Conservation (phyloP, 2,113 vertebrate genomes). For the Cepphus grylle region DNA sequence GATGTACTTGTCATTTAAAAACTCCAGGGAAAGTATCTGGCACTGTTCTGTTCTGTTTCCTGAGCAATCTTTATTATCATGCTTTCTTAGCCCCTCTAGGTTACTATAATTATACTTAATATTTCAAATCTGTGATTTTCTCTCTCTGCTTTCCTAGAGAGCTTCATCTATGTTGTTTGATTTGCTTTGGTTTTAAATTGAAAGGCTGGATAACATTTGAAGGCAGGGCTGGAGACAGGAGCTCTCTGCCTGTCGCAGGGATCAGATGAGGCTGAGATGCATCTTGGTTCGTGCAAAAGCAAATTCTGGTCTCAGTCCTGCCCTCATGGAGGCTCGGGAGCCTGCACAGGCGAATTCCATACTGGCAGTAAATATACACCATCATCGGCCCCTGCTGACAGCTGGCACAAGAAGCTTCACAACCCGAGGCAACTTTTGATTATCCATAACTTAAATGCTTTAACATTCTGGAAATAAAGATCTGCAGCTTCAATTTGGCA, state of each 20-base stretch:
- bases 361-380: not conserved
- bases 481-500: slow-evolving; percentile 28
- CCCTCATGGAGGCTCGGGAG: not conserved
- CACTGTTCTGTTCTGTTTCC: not conserved
- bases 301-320: not conserved
- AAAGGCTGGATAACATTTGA: not conserved
- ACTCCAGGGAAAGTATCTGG: not conserved
- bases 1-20: not conserved
- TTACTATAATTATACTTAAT: not conserved
- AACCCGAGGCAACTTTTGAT: slow-evolving; percentile 23
- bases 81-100: not conserved
- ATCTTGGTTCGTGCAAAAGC: not conserved
- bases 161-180: not conserved
- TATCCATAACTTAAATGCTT: slow-evolving; percentile 27
- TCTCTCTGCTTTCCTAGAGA: not conserved
- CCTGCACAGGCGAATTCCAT: slow-evolving; percentile 51
- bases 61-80: not conserved
- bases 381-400: not conserved
- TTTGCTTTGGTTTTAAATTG: not conserved
- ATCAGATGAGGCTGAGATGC: not conserved
- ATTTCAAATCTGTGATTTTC: not conserved
- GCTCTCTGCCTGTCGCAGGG: not conserved
- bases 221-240: not conserved
- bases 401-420: slow-evolving; percentile 35
- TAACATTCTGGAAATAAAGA: slow-evolving; percentile 43